These are phyloP conservation scores for Rhyacophila evoluta DNA, from an alignment of 2,888 invertebrate species.

Conservation along the genomic window DNA sequence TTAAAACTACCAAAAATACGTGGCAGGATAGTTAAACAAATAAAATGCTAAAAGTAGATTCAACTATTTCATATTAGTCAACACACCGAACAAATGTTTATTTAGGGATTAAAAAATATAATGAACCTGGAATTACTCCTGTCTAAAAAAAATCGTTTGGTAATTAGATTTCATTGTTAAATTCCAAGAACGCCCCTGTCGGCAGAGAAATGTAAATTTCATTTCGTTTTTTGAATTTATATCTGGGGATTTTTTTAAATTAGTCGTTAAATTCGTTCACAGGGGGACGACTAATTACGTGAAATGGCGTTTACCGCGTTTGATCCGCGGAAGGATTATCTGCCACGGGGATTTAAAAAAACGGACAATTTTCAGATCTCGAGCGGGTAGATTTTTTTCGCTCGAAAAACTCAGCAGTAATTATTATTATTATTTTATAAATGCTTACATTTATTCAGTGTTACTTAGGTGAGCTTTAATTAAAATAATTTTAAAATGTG, in stretches of 20 bases:
- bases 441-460: background rate
- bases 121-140: too few species aligned
- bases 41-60: too few species aligned
- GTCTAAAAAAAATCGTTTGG: too few species aligned
- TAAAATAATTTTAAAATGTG: too few species aligned
- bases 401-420: background rate
- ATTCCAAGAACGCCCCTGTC: background rate
- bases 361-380: background rate
- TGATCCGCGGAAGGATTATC: constrained; percentile 10
- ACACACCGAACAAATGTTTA: too few species aligned
- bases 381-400: background rate
- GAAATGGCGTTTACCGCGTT: background rate
- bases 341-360: background rate
- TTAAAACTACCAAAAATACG: too few species aligned
- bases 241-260: background rate
- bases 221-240: constrained; percentile 19
- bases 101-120: too few species aligned
- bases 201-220: background rate
- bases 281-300: constrained; percentile 1
- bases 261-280: constrained; percentile 11
- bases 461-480: background rate
- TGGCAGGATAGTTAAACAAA: too few species aligned
- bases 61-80: too few species aligned
- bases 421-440: background rate
- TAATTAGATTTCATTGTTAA: too few species aligned